These are phyloP conservation scores for Lophotis ruficrista DNA, from an alignment of 2,113 vertebrate genomes.

Conservation along the genomic window DNA sequence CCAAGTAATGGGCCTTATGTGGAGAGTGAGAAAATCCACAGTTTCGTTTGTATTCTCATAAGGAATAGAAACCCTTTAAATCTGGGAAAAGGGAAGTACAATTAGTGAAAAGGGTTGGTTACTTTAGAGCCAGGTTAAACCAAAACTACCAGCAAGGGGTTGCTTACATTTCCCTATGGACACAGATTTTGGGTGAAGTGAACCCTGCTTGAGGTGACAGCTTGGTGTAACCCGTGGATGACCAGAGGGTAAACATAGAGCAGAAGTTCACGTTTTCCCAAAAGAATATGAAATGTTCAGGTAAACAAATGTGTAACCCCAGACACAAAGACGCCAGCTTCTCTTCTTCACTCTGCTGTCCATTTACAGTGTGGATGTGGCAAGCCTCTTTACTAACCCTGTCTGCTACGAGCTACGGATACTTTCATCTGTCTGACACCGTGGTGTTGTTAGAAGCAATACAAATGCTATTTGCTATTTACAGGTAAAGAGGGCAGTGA, in stretches of 20 bases:
- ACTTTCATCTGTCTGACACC: neutral
- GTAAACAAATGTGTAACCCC: neutral
- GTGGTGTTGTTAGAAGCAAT: neutral
- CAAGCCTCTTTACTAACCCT: neutral
- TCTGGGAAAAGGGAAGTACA: neutral
- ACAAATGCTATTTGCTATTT: neutral
- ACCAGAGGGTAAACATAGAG: neutral
- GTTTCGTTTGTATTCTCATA: neutral
- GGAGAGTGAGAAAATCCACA: neutral
- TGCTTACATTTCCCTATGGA: neutral
- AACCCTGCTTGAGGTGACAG: neutral
- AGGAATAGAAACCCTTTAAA: neutral
- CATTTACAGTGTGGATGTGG: neutral
- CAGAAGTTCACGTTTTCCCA: neutral
- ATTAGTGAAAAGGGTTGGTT: neutral
- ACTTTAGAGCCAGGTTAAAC: neutral
- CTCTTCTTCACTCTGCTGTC: neutral
- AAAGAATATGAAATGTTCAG: neutral
- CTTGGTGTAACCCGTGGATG: neutral
- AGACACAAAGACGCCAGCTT: neutral
- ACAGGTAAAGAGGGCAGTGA: neutral
- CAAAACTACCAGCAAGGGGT: neutral
- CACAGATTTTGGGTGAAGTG: neutral
- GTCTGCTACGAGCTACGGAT: neutral
- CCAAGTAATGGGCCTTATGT: neutral